Percentiles rank a stretch among this genome's conserved stretches.
These are phyloP conservation scores for Drosophila pachea DNA, from an alignment of 1,140 invertebrate species.

Conservation along the genomic window DNA sequence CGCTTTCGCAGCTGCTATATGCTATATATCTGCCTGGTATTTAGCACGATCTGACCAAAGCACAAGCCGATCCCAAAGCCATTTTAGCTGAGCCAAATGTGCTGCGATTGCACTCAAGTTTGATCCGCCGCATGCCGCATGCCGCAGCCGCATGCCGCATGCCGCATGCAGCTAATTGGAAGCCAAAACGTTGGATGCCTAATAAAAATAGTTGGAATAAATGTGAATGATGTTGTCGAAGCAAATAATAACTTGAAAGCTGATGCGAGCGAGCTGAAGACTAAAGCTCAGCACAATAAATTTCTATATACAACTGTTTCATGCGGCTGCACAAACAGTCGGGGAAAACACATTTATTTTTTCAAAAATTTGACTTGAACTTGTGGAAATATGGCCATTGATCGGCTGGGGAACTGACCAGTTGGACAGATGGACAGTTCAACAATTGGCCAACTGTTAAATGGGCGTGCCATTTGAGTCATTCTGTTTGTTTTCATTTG, in stretches of 20 bases:
- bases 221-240: neutral
- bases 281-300: too few relatives aligned
- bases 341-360: too few relatives aligned
- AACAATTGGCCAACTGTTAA: neutral
- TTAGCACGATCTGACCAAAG: conserved; percentile 13
- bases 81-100: conserved; percentile 30
- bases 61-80: conserved; percentile 2
- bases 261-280: too few relatives aligned
- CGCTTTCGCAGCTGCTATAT: conserved; percentile 29
- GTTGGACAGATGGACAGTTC: conserved; percentile 10
- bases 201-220: neutral
- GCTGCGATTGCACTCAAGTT: conserved; percentile 14
- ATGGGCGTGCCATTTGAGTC: conserved; percentile 24
- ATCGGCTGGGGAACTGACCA: conserved; percentile 13
- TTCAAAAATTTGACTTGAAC: too few relatives aligned
- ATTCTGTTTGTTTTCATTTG: conserved; percentile 25
- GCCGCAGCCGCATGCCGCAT: neutral
- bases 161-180: neutral
- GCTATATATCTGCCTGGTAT: conserved; percentile 10
- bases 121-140: neutral
- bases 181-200: neutral
- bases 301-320: too few relatives aligned
- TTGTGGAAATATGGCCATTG: neutral
- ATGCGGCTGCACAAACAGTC: too few relatives aligned
- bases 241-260: neutral